Percentiles rank a stretch among this genome's conserved stretches.
Evolutionary conservation across 2,797 vertebrate genomes (phyloP).

Genomic region (Sebastes minor): DNA sequence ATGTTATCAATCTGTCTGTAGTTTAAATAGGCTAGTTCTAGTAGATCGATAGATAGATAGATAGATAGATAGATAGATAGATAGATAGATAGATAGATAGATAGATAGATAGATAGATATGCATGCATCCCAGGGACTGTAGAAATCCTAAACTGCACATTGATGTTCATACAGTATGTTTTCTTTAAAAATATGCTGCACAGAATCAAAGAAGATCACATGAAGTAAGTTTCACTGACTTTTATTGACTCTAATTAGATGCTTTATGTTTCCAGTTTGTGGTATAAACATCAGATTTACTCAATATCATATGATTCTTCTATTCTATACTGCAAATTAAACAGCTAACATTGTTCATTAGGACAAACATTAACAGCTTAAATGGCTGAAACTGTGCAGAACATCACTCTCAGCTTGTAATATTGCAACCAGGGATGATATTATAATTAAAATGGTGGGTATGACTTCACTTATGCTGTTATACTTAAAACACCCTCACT

Average conservation of each 20-base stretch:
- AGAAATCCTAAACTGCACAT: background rate
- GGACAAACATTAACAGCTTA: background rate
- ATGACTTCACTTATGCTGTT: background rate
- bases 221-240: slow-evolving; percentile 27
- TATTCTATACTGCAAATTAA: background rate
- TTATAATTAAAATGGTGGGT: background rate
- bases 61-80: background rate
- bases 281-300: slow-evolving; percentile 5
- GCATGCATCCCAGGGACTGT: background rate
- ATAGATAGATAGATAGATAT: background rate
- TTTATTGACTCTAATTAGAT: slow-evolving; percentile 53
- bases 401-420: background rate
- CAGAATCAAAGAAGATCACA: slow-evolving; percentile 37
- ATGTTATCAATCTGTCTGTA: background rate
- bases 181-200: background rate
- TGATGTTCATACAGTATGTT: background rate
- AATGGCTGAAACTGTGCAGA: background rate
- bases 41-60: background rate
- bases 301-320: background rate
- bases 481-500: background rate
- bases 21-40: background rate
- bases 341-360: background rate
- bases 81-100: background rate
- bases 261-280: slow-evolving; percentile 39
- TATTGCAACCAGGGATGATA: background rate